Base-by-base conservation (phyloP, 2,797 vertebrate genomes). In the Strix occidentalis region DNA sequence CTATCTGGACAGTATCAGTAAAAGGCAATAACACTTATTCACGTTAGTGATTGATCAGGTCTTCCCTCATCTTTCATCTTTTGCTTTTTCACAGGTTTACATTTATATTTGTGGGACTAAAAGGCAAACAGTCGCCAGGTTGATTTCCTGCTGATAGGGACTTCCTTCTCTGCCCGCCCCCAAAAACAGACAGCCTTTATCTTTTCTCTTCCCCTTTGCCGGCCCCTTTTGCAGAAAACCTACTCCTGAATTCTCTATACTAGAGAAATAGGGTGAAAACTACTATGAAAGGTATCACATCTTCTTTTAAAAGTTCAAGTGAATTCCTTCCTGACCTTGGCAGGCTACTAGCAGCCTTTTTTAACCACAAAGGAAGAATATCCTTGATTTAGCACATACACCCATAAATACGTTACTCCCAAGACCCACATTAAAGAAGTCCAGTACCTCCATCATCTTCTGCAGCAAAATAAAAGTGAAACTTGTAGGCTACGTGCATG, bases 111-210 rank as follows among this genome's bases (percentile, higher is more conserved):
- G 45, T 79, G 46, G 78, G 46, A 86, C 58, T 61, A 57, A 83
- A 90, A 92, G 61, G 83, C 54, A 69, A 89, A 92, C 33, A 51
- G 39, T 33, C 76, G 80, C 48, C 74, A 74, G 41, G 87, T 3
- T 56, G 74, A 95, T 92, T 90, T 94, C 83, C 79, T 89, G 84
- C 71, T 92, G 84, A 87, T 65, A 94, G 21, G n/a, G 71, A 71
- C 68, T 89, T 93, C 92, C 84, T 91, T 74, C 75, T 79, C 75
- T 41, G 56, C 35, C 20, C 74, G 19, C 33, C 45, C 17, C 26
- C 54, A 28, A 23, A 29, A 87, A 54, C n/a, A 78, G 74, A 69
- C 64, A 89, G 45, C 28, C 0, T 0, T 87, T 93, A 48, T 41
- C 48, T 85, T 50, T 78, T 43, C 75, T 95, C 43, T 83, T 87